Conservation (phyloP, 2,888 invertebrate species). For the Pammene fasciana region DNA sequence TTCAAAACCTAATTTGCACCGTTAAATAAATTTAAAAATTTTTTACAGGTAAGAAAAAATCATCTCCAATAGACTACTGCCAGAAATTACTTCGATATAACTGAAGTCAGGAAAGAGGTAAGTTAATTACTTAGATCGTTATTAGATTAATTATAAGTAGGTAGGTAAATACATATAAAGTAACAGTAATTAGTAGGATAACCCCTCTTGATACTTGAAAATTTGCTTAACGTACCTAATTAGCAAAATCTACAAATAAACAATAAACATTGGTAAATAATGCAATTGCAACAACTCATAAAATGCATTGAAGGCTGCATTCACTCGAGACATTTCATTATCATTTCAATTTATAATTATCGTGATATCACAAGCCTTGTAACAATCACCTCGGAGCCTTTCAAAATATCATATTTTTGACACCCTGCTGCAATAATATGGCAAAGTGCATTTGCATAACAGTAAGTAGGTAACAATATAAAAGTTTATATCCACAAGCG, state of each 20-base stretch:
- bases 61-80: too few species aligned
- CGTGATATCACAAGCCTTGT: slow-evolving; percentile 44
- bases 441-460: slow-evolving; percentile 14
- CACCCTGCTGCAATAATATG: neutral
- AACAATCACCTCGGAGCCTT: slow-evolving; percentile 26
- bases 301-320: slow-evolving; percentile 40
- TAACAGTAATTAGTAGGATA: neutral
- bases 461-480: slow-evolving; percentile 1
- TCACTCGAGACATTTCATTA: slow-evolving; percentile 40
- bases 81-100: too few species aligned
- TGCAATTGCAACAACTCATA: slow-evolving; percentile 21
- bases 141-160: too few species aligned
- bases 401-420: slow-evolving; percentile 19
- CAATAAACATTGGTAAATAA: slow-evolving; percentile 17
- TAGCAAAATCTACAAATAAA: neutral
- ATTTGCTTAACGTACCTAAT: neutral
- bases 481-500: slow-evolving; percentile 3
- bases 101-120: too few species aligned
- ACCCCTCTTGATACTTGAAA: neutral
- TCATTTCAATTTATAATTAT: slow-evolving; percentile 38
- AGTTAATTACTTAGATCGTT: too few species aligned
- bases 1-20: too few species aligned
- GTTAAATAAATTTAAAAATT: too few species aligned
- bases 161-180: too few species aligned
- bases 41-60: slow-evolving; percentile 11